Conservation (phyloP, 2,797 vertebrate species). For the Danio aesculapii region DNA sequence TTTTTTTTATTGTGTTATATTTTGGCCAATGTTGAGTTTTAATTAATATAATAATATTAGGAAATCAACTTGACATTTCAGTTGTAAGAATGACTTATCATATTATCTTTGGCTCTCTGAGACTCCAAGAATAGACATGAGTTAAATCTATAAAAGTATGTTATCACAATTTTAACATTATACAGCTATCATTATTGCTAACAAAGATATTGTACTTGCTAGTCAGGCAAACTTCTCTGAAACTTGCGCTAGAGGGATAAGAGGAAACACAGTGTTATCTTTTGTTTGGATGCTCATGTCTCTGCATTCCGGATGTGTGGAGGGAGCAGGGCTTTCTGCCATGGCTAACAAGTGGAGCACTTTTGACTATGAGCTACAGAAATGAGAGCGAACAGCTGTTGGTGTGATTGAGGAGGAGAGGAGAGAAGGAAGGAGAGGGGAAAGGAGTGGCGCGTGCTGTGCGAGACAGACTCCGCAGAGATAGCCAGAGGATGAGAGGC, state of each 20-base stretch:
- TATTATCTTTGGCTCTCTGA: background rate
- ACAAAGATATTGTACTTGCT: conserved; percentile 44
- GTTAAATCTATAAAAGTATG: conserved; percentile 47
- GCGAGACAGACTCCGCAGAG: conserved; percentile 69
- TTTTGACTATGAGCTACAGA: conserved; percentile 79
- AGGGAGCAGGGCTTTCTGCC: conserved; percentile 67
- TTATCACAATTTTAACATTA: conserved; percentile 45
- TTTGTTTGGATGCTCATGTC: conserved; percentile 80
- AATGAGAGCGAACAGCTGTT: conserved; percentile 66
- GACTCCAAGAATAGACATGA: background rate
- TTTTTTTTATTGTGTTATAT: background rate
- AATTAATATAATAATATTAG: background rate
- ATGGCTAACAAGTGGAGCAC: conserved; percentile 74
- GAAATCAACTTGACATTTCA: background rate
- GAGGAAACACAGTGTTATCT: conserved; percentile 73
- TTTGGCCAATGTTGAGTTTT: background rate
- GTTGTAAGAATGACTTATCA: background rate
- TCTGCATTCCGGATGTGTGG: conserved; percentile 75
- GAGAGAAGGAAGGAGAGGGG: conserved; percentile 48
- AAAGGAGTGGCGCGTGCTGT: conserved; percentile 75
- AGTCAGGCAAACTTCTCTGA: conserved; percentile 66
- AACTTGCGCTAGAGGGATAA: conserved; percentile 64
- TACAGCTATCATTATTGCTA: conserved; percentile 53
- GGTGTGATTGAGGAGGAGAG: conserved; percentile 66
- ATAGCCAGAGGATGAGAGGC: conserved; percentile 79